Percentiles rank a stretch among this genome's conserved stretches.
phyloP scores from a whole-genome alignment of 2,797 vertebrate genomes.

The Muraenolepis orangiensis region DNA sequence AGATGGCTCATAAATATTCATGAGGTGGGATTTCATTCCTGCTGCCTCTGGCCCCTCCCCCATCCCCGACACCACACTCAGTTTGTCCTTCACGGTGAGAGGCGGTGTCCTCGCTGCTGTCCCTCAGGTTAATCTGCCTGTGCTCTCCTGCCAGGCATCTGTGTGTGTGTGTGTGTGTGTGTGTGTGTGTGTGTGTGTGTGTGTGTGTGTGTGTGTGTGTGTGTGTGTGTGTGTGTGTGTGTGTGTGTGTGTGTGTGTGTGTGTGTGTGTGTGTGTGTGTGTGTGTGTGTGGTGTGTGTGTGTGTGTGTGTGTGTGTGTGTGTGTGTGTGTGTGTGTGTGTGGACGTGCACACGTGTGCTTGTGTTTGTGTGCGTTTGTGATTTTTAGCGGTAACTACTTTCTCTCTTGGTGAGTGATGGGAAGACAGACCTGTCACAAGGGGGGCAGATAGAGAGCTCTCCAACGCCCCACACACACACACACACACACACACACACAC shows the following conservation, averaged over 20 bases:
- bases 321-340: conserved; percentile 24
- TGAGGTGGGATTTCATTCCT: conserved; percentile 70
- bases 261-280: conserved; percentile 20
- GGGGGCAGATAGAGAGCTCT: conserved; percentile 61
- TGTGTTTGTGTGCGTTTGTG: conserved; percentile 21
- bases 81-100: conserved; percentile 75
- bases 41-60: conserved; percentile 66
- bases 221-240: conserved; percentile 18
- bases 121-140: conserved; percentile 74
- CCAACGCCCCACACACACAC: conserved; percentile 37
- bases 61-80: conserved; percentile 58
- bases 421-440: conserved; percentile 67
- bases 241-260: conserved; percentile 21
- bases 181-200: conserved; percentile 8
- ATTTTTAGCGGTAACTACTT: conserved; percentile 60
- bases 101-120: conserved; percentile 70
- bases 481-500: conserved; percentile 13
- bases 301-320: conserved; percentile 5
- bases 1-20: conserved; percentile 77
- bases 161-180: background rate
- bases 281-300: conserved; percentile 1
- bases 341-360: too few species aligned
- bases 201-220: conserved; percentile 20
- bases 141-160: conserved; percentile 45
- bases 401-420: conserved; percentile 65